Conservation (phyloP, 2,888 invertebrate genomes). For the Druceiella hillmani region DNA sequence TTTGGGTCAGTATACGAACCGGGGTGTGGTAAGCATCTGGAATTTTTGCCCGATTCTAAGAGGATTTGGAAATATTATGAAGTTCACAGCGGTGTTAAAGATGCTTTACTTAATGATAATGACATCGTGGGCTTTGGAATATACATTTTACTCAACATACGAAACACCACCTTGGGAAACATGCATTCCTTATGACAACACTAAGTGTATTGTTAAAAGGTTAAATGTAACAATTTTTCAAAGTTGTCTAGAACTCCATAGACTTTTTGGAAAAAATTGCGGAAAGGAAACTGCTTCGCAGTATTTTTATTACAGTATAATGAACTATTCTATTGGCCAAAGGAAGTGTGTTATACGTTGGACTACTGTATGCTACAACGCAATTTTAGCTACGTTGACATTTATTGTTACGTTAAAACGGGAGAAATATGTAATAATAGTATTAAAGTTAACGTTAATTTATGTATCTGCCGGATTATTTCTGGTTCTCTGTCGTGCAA, state of each 20-base stretch:
- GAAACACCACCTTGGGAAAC: conserved; percentile 40
- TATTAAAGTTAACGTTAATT: conserved; percentile 28
- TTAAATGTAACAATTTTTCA: conserved; percentile 38
- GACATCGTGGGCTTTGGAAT: conserved; percentile 37
- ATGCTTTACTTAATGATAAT: conserved; percentile 32
- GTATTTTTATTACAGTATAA: conserved; percentile 38
- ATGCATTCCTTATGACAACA: conserved; percentile 32
- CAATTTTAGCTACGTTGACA: conserved; percentile 27
- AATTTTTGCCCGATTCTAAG: conserved; percentile 39
- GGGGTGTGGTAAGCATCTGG: conserved; percentile 36
- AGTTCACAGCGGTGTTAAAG: conserved; percentile 34
- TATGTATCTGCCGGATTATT: conserved; percentile 32
- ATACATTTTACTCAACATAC: conserved; percentile 33
- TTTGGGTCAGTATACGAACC: conserved; percentile 40
- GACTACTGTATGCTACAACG: conserved; percentile 31
- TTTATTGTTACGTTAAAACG: conserved; percentile 35
- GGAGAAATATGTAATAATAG: conserved; percentile 31
- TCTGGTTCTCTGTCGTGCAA: conserved; percentile 33
- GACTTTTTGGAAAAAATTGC: conserved; percentile 36
- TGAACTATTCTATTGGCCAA: conserved; percentile 25
- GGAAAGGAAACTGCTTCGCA: conserved; percentile 40
- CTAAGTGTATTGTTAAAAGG: conserved; percentile 41
- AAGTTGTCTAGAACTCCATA: conserved; percentile 39
- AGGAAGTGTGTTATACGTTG: conserved; percentile 32
- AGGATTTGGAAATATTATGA: conserved; percentile 33